phyloP scores from a whole-genome alignment of 2,113 vertebrate genomes.

The Prinia subflava region DNA sequence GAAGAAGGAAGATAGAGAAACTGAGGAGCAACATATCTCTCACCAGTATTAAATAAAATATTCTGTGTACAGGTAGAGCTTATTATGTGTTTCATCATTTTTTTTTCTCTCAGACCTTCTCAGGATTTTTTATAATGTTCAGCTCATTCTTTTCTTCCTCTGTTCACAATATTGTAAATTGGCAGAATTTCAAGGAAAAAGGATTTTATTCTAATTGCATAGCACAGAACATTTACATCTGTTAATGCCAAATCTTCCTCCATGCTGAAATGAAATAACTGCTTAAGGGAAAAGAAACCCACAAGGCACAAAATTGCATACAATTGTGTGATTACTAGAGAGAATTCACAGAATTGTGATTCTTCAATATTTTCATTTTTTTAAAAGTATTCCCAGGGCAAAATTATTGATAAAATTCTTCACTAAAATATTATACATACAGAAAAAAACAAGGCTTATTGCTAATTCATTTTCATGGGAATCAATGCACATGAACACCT shows the following conservation, averaged over 20 bases:
- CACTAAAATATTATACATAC: background rate
- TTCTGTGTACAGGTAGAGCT: background rate
- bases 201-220: background rate
- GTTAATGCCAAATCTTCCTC: background rate
- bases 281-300: background rate
- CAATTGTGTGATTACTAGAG: background rate
- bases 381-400: background rate
- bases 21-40: background rate
- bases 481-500: background rate
- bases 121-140: background rate
- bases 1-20: background rate
- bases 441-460: background rate
- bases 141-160: background rate
- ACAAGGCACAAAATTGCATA: background rate
- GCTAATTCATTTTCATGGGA: background rate
- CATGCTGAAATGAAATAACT: background rate
- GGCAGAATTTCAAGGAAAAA: background rate
- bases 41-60: background rate
- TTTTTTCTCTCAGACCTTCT: background rate
- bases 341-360: background rate
- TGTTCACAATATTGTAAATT: background rate
- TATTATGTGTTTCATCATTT: background rate
- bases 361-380: background rate
- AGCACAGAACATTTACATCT: background rate
- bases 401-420: background rate